A percentile compares a stretch with the other conserved stretches of the same genome.
These are phyloP conservation scores for Ophion costatus DNA, from an alignment of 2,888 invertebrate species.

Conservation along the genomic window DNA sequence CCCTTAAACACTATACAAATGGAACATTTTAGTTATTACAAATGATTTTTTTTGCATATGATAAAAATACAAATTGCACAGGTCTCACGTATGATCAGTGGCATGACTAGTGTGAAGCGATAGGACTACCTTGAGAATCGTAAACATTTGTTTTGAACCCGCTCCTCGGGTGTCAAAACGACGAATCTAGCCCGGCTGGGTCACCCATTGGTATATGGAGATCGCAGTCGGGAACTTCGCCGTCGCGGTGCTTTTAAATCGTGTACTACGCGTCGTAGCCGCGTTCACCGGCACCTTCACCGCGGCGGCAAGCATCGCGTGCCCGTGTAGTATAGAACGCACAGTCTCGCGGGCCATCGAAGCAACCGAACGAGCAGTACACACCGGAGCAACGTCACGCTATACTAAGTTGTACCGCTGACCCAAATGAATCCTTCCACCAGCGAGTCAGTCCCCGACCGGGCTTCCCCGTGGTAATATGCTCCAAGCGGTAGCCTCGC, in stretches of 20 bases:
- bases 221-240: constrained; percentile 24
- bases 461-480: constrained; percentile 76
- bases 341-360: constrained; percentile 30
- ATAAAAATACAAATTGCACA: no score
- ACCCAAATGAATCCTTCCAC: constrained; percentile 80
- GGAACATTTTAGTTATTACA: no score
- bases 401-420: constrained; percentile 77
- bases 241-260: constrained; percentile 31
- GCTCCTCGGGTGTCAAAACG: no score
- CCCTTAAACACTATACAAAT: no score
- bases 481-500: constrained; percentile 42
- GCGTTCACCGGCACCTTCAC: constrained; percentile 65
- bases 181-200: not conserved
- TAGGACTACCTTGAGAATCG: no score
- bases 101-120: no score
- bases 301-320: constrained; percentile 28
- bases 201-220: constrained; percentile 17
- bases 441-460: constrained; percentile 79
- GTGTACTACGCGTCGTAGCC: constrained; percentile 27
- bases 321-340: constrained; percentile 32
- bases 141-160: no score
- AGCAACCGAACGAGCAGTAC: constrained; percentile 14
- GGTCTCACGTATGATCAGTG: no score
- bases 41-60: no score
- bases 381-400: constrained; percentile 60